Percentiles rank a stretch among this genome's conserved stretches.
phyloP scores from a whole-genome alignment of 2,888 invertebrate species.

The Amblyjoppa proteus region DNA sequence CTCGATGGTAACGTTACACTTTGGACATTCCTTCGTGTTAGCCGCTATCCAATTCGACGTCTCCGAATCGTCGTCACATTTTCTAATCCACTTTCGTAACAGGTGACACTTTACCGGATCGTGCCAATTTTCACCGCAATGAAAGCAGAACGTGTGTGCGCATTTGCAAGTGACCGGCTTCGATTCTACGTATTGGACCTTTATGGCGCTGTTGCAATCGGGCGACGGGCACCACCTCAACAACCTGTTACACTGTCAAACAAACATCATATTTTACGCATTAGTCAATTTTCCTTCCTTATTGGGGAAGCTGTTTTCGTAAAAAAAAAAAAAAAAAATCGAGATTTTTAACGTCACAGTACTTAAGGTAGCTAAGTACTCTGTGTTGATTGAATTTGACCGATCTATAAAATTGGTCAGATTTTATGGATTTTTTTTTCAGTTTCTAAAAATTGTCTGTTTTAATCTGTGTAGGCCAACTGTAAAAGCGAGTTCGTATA shows the following conservation, averaged over 20 bases:
- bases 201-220: conserved; percentile 98
- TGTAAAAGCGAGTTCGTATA: not conserved
- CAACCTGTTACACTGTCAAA: conserved; percentile 94
- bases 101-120: conserved; percentile 98
- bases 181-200: conserved; percentile 95
- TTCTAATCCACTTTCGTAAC: conserved; percentile 98
- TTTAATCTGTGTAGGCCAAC: conserved; percentile 23
- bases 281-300: not conserved
- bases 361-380: too few relatives aligned
- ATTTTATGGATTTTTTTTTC: too few relatives aligned
- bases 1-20: conserved; percentile 98
- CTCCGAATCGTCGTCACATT: conserved; percentile 99
- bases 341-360: too few relatives aligned
- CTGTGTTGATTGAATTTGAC: too few relatives aligned
- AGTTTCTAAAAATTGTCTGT: too few relatives aligned
- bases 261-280: conserved; percentile 36
- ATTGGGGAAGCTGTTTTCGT: too few relatives aligned
- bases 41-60: conserved; percentile 99
- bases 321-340: too few relatives aligned
- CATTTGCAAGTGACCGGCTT: conserved; percentile 97
- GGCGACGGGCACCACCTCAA: conserved; percentile 99
- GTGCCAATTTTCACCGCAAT: conserved; percentile 99
- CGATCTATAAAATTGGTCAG: too few relatives aligned
- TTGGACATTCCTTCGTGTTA: conserved; percentile 99
- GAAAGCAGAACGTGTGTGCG: conserved; percentile 97